Evolutionary conservation across 1,140 invertebrate genomes (phyloP).

Genomic region (Dryas iulia): DNA sequence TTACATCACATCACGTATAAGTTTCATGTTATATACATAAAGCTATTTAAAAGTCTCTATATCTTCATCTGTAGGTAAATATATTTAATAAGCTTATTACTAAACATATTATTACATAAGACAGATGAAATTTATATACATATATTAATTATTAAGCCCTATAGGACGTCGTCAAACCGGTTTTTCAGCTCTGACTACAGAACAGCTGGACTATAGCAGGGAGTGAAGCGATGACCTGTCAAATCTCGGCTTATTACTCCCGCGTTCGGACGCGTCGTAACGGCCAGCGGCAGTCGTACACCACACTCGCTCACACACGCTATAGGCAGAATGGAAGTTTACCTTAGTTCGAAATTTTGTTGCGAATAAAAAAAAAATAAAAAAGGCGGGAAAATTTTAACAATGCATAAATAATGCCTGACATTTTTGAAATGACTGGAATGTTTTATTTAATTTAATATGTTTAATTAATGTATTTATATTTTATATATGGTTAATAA

Average conservation of each 20-base stretch:
- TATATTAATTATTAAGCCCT: not conserved
- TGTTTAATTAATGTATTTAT: not conserved
- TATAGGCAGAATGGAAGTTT: slow-evolving; percentile 23
- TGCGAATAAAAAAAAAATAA: slow-evolving; percentile 30
- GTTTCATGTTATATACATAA: too few species aligned
- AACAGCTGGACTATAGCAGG: slow-evolving; percentile 34
- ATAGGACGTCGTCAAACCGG: not conserved
- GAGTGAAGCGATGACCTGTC: slow-evolving; percentile 55
- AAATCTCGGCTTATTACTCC: slow-evolving; percentile 50
- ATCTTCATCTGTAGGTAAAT: too few species aligned
- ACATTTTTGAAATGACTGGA: slow-evolving; percentile 8
- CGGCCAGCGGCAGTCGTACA: slow-evolving; percentile 40
- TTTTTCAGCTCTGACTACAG: slow-evolving; percentile 8
- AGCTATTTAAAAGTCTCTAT: too few species aligned
- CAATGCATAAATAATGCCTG: not conserved
- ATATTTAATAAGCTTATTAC: too few species aligned
- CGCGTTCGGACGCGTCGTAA: slow-evolving; percentile 41
- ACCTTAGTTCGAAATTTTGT: not conserved
- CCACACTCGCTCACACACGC: slow-evolving; percentile 36
- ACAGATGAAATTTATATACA: not conserved
- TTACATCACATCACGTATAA: too few species aligned
- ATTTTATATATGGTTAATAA: slow-evolving; percentile 26
- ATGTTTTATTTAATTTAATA: slow-evolving; percentile 12
- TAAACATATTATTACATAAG: not conserved
- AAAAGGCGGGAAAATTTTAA: slow-evolving; percentile 41